phyloP scores from a whole-genome alignment of 2,113 vertebrate genomes.

The Aix galericulata region DNA sequence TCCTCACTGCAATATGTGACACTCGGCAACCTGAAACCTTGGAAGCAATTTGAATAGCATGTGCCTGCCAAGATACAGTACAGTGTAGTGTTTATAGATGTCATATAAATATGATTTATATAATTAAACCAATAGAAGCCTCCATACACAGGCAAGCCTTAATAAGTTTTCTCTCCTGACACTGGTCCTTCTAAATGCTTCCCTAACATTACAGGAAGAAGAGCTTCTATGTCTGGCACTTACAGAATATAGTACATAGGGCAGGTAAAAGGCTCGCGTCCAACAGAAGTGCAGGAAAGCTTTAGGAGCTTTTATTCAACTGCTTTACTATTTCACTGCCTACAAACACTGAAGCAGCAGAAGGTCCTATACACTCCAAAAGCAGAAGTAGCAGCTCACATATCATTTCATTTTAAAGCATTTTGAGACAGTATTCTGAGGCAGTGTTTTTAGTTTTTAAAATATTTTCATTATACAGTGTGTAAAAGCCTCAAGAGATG shows the following conservation, averaged over 20 bases:
- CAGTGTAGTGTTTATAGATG: constrained; percentile 27
- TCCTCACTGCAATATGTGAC: background rate
- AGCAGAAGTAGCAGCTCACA: background rate
- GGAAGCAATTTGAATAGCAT: constrained; percentile 6
- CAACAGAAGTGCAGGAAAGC: background rate
- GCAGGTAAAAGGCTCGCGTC: background rate
- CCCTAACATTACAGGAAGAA: background rate
- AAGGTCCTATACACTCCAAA: background rate
- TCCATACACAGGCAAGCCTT: background rate
- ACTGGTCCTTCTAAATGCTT: background rate
- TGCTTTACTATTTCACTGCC: background rate
- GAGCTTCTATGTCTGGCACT: background rate
- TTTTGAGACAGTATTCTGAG: background rate
- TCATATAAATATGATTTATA: constrained; percentile 50
- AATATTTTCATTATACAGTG: background rate
- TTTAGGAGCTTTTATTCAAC: background rate
- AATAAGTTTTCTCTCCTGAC: constrained; percentile 14
- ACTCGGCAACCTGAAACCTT: constrained; percentile 34
- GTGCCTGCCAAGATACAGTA: constrained; percentile 1
- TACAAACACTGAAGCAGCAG: background rate
- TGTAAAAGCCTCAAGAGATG: background rate
- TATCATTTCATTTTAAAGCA: background rate
- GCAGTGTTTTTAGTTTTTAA: background rate
- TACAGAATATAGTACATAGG: background rate
- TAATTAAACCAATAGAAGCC: constrained; percentile 34